Percentiles rank a stretch among this genome's conserved stretches.
phyloP scores from a whole-genome alignment of 2,888 invertebrate genomes.

The Physocephala rufipes region DNA sequence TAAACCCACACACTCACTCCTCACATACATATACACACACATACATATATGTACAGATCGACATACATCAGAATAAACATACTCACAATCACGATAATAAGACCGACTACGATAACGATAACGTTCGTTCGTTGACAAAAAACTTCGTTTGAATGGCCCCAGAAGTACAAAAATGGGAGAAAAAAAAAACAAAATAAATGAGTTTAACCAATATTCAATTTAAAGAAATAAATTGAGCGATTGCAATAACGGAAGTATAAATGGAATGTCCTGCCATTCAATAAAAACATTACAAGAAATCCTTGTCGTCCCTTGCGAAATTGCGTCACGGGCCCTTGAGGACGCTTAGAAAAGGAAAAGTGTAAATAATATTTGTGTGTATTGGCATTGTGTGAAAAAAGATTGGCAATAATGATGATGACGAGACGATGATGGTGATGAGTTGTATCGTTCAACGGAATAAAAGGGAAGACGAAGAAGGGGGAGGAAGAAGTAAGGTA shows the following conservation, averaged over 20 bases:
- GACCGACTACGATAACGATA: neutral
- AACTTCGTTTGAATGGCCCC: neutral
- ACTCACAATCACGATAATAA: neutral
- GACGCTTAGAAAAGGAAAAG: neutral
- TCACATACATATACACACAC: neutral
- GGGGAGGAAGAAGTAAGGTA: neutral
- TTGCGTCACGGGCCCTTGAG: neutral
- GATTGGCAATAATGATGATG: neutral
- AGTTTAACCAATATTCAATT: slow-evolving; percentile 41
- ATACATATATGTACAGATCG: neutral
- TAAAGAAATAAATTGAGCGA: slow-evolving; percentile 44
- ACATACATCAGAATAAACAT: too few relatives aligned
- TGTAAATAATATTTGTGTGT: slow-evolving; percentile 27
- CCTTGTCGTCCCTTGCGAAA: too few relatives aligned
- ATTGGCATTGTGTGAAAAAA: slow-evolving; percentile 21
- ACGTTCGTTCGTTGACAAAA: neutral
- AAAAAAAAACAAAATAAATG: slow-evolving; percentile 13
- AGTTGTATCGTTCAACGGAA: too few relatives aligned
- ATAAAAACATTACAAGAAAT: neutral
- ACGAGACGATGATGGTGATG: too few relatives aligned
- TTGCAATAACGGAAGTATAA: slow-evolving; percentile 37
- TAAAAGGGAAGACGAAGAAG: too few relatives aligned
- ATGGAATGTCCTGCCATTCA: neutral
- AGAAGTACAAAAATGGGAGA: too few relatives aligned
- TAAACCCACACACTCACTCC: neutral